Conservation (phyloP, 2,797 vertebrate species). For the Cynopterus sphinx region DNA sequence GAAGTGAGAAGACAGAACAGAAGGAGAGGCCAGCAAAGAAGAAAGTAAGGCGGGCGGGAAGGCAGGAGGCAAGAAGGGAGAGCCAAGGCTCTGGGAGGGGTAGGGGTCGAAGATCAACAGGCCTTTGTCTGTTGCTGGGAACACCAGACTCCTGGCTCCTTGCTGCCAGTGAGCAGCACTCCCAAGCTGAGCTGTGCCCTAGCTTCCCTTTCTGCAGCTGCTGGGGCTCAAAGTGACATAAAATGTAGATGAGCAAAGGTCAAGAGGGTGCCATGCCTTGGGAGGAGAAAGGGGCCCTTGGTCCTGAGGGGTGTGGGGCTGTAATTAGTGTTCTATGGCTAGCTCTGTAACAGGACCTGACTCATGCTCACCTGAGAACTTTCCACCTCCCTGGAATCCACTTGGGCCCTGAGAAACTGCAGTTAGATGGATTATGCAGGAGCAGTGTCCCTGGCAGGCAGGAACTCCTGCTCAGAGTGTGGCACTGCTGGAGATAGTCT, state of each 20-base stretch:
- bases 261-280: background rate
- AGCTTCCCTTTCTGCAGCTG: background rate
- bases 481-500: background rate
- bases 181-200: background rate
- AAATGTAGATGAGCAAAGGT: slow-evolving; percentile 36
- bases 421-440: background rate
- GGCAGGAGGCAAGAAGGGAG: background rate
- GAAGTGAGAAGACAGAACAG: slow-evolving; percentile 13
- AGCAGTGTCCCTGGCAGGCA: background rate
- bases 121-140: slow-evolving; percentile 20
- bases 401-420: background rate
- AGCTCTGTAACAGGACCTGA: background rate
- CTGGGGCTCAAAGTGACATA: background rate
- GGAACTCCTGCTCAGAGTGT: background rate
- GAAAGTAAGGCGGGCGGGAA: background rate
- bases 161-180: slow-evolving; percentile 35
- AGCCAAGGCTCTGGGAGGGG: slow-evolving; percentile 14
- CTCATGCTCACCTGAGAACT: background rate
- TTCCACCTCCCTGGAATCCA: background rate
- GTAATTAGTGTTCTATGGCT: background rate
- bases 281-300: background rate
- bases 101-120: slow-evolving; percentile 62
- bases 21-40: slow-evolving; percentile 11
- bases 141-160: background rate
- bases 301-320: background rate